Base-by-base conservation (phyloP, 2,797 vertebrate species). In the Anguilla anguilla region DNA sequence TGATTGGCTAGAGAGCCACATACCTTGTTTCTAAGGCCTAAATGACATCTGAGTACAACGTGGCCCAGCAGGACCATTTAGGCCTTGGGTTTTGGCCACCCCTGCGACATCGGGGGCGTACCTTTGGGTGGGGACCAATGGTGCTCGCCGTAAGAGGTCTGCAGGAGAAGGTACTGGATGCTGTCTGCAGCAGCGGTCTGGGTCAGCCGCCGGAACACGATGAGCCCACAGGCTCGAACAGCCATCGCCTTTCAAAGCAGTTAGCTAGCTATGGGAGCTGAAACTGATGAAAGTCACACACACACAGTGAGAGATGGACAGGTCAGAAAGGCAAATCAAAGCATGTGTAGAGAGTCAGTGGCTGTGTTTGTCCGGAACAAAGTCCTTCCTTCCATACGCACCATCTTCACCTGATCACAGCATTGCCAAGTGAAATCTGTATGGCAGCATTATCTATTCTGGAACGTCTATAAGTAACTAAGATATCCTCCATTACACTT, bases 61-160 rank as follows among this genome's bases (percentile, higher is more conserved):
- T 19, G 57, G 57, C 17, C 17, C 57, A 19, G 17, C 57, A 59
- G 17, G 57, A 59, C 15, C 43, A 46, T 46, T 46, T 46, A 46
- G 43, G 43, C 43, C 43, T 59, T 59, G 15, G 17, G 15, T 17
- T 22, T 55, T 59, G 57, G 17, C 15, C 57, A 19, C 57, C 57
- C 57, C 57, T 3, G 57, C 3, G 57, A 59, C 19, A 17, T 59
- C 57, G 17, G 57, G 17, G 57, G 19, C 53, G 19, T 83, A 99
- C 99, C 99, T 98, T 99, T 99, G 35, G 98, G 99, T 11, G 99
- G 99, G 17, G 98, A 99, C 99, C 99, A 99, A 94, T 99, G 99
- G 91, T 99, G 97, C 46, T 93, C 90, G 55, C 98, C 98, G 0
- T 99, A 97, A 0, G 99, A 99, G 0, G 99, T 98, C 94, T 99